phyloP scores from a whole-genome alignment of 2,113 vertebrate genomes.

The Hippocampus comes region DNA sequence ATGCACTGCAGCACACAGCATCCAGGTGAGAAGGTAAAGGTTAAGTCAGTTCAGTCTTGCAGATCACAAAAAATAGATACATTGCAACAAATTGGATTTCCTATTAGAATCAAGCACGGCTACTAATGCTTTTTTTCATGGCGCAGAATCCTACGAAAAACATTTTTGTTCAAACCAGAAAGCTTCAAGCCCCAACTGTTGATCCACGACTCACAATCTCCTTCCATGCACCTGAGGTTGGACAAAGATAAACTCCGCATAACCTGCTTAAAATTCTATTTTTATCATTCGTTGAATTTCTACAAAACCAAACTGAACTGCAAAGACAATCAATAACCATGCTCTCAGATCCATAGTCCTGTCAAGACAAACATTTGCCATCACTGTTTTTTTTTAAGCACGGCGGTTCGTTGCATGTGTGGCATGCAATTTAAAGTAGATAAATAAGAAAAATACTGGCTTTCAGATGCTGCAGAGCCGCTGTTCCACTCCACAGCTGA shows the following conservation, averaged over 20 bases:
- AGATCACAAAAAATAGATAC: not conserved
- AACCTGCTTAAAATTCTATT: not conserved
- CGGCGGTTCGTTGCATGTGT: conserved; percentile 25
- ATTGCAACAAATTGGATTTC: not conserved
- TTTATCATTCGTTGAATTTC: not conserved
- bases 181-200: not conserved
- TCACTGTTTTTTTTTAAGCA: not conserved
- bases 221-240: not conserved
- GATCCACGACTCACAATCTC: not conserved
- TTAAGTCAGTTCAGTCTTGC: not conserved
- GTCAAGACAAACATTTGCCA: not conserved
- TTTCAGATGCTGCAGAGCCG: conserved; percentile 28
- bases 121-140: not conserved
- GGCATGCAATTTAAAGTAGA: conserved; percentile 5
- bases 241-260: not conserved
- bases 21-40: not conserved
- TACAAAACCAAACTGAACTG: not conserved
- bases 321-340: not conserved
- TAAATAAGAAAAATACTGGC: not conserved
- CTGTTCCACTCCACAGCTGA: conserved; percentile 28
- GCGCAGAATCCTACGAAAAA: no score
- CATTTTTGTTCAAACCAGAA: not conserved
- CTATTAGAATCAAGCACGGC: not conserved
- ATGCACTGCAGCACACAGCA: not conserved
- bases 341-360: not conserved